Evolutionary conservation across 2,888 invertebrate species (phyloP), one percentile per base, ranked within the genome.

Genomic region (Erebia aethiops): DNA sequence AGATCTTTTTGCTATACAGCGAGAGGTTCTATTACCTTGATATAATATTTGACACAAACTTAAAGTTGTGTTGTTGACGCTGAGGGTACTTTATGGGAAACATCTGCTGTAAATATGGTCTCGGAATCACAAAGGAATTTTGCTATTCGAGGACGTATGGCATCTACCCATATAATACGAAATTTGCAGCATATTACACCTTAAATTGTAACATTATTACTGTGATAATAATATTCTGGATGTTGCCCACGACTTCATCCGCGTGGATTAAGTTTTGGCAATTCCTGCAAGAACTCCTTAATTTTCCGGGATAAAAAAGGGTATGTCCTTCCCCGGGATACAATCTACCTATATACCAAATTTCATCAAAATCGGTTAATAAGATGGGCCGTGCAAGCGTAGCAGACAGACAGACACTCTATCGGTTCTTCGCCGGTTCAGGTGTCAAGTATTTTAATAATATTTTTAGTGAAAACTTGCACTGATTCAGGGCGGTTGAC

Each of bases 51-150:
- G n/a, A 56, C 1, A 46, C 57, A 46, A 43, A 56, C 46, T 43
- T 56, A n/a, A 57, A 46, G 43, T 52, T 43, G 66, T 56, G 56
- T 66, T 57, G 66, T 41, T 41, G 57, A 46, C 56, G 43, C 57
- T 57, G 52, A 56, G 56, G 56, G 46, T 66, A 66, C 52, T 57
- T 66, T 66, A 66, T 66, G 21, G 16, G 66, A 66, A 66, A 56
- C 66, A 66, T 56, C 66, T 66, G 66, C 66, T 46, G 57, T 66
- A 66, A 66, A 66, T 66, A 66, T 66, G 66, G 66, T 57, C 56
- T 56, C 57, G 56, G 66, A 57, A 46, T 57, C 57, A 57, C 56
- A 57, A 66, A 57, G 57, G 56, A 56, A 21, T 43, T 46, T 56
- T 46, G 57, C 43, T 66, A 56, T 56, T 54, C 21, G 43, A 18